Percentiles rank a stretch among this genome's conserved stretches.
Conservation (phyloP, 2,888 invertebrate species). For the Chymomyza caudatula region DNA sequence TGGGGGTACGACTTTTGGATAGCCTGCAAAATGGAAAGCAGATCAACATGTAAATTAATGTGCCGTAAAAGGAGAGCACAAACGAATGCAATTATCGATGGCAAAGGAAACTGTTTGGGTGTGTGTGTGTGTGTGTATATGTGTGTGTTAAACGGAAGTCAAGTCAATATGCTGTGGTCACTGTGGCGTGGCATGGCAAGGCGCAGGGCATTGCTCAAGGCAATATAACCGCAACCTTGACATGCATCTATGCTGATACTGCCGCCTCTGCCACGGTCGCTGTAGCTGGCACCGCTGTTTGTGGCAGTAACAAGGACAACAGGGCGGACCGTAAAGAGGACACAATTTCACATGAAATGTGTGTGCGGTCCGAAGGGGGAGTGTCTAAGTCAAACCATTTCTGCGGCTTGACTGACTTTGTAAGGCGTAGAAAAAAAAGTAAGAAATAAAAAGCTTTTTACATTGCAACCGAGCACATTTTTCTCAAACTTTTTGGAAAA, state of each 20-base stretch:
- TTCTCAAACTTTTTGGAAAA: not conserved
- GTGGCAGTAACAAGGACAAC: not conserved
- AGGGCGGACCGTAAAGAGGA: not conserved
- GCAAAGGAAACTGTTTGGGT: not conserved
- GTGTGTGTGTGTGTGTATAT: not conserved
- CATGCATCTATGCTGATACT: slow-evolving; percentile 63
- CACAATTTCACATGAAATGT: not conserved
- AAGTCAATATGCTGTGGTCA: slow-evolving; percentile 59
- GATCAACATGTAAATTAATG: not conserved
- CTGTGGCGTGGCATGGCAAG: slow-evolving; percentile 33
- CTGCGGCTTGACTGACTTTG: slow-evolving; percentile 41
- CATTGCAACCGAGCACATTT: slow-evolving; percentile 5
- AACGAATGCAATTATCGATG: not conserved
- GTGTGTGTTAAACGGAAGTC: slow-evolving; percentile 10
- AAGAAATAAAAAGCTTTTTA: slow-evolving; percentile 9
- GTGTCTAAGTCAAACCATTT: slow-evolving; percentile 43
- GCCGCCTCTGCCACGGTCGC: slow-evolving; percentile 5
- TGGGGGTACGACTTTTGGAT: slow-evolving; percentile 86
- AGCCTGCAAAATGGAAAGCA: slow-evolving; percentile 78
- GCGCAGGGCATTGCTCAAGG: slow-evolving; percentile 21
- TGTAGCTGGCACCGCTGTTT: not conserved
- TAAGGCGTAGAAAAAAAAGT: not conserved
- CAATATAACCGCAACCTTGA: slow-evolving; percentile 56
- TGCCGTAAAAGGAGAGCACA: not conserved
- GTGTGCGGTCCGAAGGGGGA: not conserved